Evolutionary conservation across 2,888 invertebrate genomes (phyloP).

Genomic region (Cetonia aurata): DNA sequence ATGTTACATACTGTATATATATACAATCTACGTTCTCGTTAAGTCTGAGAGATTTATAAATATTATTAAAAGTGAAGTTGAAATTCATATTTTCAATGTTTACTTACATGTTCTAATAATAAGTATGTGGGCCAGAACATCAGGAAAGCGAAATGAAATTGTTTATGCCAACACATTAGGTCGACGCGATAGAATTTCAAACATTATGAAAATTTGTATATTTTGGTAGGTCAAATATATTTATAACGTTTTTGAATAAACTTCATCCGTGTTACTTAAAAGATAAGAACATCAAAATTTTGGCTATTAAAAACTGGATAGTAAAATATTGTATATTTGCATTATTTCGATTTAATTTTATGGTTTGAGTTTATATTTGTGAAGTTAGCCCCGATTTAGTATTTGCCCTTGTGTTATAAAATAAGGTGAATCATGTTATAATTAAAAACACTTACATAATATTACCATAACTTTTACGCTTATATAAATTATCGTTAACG

Average conservation of each 20-base stretch:
- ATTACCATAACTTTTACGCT: no score
- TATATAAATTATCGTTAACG: no score
- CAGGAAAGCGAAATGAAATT: conserved; percentile 25
- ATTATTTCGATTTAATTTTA: no score
- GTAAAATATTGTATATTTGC: no score
- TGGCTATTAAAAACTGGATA: no score
- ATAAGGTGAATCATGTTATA: no score
- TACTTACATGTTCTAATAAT: conserved; percentile 34
- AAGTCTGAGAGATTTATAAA: conserved; percentile 9
- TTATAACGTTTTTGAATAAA: conserved; percentile 1
- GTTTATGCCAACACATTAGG: conserved; percentile 9
- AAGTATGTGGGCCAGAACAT: conserved; percentile 18
- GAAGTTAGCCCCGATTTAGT: no score
- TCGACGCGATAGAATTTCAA: conserved; percentile 20
- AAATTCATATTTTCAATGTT: neutral
- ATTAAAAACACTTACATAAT: no score
- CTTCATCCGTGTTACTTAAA: no score
- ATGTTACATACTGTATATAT: neutral
- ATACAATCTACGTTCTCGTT: neutral
- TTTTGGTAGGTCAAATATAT: conserved; percentile 10
- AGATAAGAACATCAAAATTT: no score
- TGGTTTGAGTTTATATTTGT: no score
- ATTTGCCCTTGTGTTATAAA: no score
- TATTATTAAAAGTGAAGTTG: conserved; percentile 4
- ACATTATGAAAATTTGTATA: conserved; percentile 22